phyloP scores from a whole-genome alignment of 2,888 invertebrate genomes.

The Anticlea derivata region DNA sequence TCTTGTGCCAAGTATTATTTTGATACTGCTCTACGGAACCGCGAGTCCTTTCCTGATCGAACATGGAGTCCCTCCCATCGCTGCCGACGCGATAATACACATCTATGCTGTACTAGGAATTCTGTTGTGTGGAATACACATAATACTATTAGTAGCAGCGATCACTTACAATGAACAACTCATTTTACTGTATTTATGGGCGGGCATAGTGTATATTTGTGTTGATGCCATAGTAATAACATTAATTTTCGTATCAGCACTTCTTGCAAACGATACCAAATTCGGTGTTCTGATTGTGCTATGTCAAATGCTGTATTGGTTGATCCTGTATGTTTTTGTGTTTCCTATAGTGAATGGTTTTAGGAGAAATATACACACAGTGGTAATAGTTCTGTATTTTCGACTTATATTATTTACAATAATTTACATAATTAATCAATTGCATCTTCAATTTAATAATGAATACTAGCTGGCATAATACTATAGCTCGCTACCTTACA shows the following conservation, averaged over 20 bases:
- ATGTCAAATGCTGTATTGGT: conserved; percentile 47
- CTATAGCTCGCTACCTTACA: too few species aligned
- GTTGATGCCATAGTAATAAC: conserved; percentile 44
- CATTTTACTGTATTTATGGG: conserved; percentile 58
- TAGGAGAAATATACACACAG: conserved; percentile 58
- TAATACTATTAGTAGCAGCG: conserved; percentile 50
- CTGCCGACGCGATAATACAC: conserved; percentile 41
- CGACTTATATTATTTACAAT: conserved; percentile 7
- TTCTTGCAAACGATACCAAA: conserved; percentile 16
- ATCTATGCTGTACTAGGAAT: conserved; percentile 50
- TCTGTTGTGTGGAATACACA: conserved; percentile 43
- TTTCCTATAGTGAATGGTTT: conserved; percentile 61
- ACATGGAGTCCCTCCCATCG: conserved; percentile 30
- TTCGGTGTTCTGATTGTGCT: conserved; percentile 35
- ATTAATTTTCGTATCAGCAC: conserved; percentile 36
- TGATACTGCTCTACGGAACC: conserved; percentile 40
- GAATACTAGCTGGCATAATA: too few species aligned
- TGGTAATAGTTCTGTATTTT: conserved; percentile 45
- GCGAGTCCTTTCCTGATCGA: conserved; percentile 38
- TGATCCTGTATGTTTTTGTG: conserved; percentile 44
- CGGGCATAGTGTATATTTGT: conserved; percentile 43
- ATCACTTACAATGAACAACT: conserved; percentile 52
- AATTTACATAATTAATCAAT: too few species aligned
- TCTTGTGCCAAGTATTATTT: conserved; percentile 43
- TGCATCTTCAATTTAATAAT: too few species aligned